Evolutionary conservation across 2,888 invertebrate species (phyloP), one percentile per base, ranked within the genome.

Genomic region (Campaea margaritaria): DNA sequence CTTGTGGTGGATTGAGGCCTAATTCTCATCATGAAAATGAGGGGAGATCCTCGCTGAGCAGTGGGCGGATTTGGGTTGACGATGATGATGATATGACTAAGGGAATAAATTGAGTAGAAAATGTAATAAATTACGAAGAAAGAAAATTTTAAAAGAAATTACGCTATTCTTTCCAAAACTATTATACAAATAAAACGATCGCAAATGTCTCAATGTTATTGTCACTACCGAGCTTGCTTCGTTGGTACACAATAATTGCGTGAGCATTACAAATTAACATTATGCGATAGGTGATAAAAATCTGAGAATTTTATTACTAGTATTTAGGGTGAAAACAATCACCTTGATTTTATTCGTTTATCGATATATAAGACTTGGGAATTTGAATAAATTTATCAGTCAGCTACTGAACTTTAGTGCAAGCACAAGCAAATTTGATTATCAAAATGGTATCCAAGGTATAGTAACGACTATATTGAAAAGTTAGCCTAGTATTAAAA

Each of bases 371-470:
- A 74, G 69, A 68, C 71, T 58, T 58, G 51, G 27, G 28, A 44
- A 28, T 65, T 64, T 49, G 49, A 48, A 53, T 31, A 43, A 61
- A 62, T 59, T 47, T 71, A 72, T 73, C 76, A 79, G 73, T 79
- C 56, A 42, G 55, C 48, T 58, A 59, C 31, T 57, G 58, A 44
- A 44, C 49, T 68, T 64, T 60, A 56, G 14, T 43, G 50, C 47
- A 61, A 64, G 46, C 49, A 51, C 58, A 54, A 47, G 16, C 14
- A 43, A 44, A n/a, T 49, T 49, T 43, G 27, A 28, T 41, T 13
- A 45, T 8, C 9, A 49, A 65, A 62, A 78, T 78, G 78, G 49
- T 69, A 49, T 58, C 49, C 16, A 71, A 72, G 74, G 78, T 77
- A 70, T 21, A 21, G 21, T 5, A 21, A 21, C 21, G 21, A 21